Base-by-base conservation (phyloP, 2,888 invertebrate species). In the Itoplectis maculator region DNA sequence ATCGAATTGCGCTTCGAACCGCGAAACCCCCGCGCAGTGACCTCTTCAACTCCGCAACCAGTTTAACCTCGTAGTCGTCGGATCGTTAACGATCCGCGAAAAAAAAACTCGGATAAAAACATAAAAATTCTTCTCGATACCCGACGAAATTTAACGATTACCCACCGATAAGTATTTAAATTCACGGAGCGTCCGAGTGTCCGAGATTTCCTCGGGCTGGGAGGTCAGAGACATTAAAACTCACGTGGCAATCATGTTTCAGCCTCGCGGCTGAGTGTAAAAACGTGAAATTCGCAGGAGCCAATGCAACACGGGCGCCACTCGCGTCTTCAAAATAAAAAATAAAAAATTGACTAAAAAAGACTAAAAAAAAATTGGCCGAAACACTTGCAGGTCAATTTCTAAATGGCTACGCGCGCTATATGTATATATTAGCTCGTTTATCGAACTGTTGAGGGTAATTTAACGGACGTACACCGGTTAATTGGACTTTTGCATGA, bases 401-500 rank as follows among this genome's bases (percentile, higher is more conserved):
- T 37, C 11, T 45, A 8, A 3, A 13, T n/a, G 20, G 11, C 42
- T 47, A 47, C n/a, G 8, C 15, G 15, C 37, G 18, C 9, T 18
- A 37, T 40, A 35, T 8, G 6, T 59, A 29, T 63, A 42, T 37
- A 61, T 77, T 61, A 63, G 42, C 6, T 61, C 63, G 65, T 70
- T 66, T 66, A 65, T 76, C 81, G 59, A 72, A 68, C 70, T 59
- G 49, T 70, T 72, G 70, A 72, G 23, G 49, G 45, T 70, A 75
- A 79, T 79, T 79, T 35, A 51, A 70, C 66, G 18, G 70, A 82
- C 65, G 70, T 79, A 45, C 51, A 47, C 40, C 70, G 59, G 79
- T 70, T 82, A 82, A 82, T 82, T 82, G 79, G 79, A 75, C 79
- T 82, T 74, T 82, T 79, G 56, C 74, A 82, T 75, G 74, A 82